Conservation (phyloP, 2,888 invertebrate genomes). For the Temnothorax ravouxi region DNA sequence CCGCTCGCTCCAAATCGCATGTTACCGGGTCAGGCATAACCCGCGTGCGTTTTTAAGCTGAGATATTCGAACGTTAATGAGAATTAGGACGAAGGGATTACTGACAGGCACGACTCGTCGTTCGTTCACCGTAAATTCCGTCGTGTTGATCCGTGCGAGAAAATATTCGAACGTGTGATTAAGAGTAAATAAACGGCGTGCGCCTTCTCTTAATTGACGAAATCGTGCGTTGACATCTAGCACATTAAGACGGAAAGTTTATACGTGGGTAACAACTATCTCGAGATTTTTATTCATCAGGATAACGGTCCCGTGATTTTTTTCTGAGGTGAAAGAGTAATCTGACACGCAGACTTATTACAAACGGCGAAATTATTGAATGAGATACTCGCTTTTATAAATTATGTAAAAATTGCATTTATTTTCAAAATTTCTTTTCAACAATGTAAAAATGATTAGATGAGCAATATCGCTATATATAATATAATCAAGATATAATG, state of each 20-base stretch:
- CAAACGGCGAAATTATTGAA: not conserved
- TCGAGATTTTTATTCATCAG: not conserved
- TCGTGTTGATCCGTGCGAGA: conserved; percentile 13
- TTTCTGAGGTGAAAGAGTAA: not conserved
- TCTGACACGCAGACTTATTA: not conserved
- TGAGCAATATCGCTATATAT: not conserved
- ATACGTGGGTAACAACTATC: not conserved
- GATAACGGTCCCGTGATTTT: not conserved
- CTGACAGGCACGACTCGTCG: not conserved
- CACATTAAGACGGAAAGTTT: not conserved
- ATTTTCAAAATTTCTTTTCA: not conserved
- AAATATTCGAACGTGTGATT: not conserved
- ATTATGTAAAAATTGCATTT: conserved; percentile 1
- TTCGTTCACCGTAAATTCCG: conserved; percentile 32
- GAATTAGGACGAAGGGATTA: conserved; percentile 43
- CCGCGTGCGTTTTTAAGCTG: conserved; percentile 21
- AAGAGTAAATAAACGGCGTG: not conserved
- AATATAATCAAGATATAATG: not conserved
- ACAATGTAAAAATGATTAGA: not conserved
- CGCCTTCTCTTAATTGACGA: conserved; percentile 19
- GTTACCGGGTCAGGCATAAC: conserved; percentile 46
- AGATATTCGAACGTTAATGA: conserved; percentile 43
- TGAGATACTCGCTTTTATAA: not conserved
- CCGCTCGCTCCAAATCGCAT: conserved; percentile 46
- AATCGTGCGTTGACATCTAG: conserved; percentile 3